These are phyloP conservation scores for Rhinoderma darwinii DNA, from an alignment of 2,113 vertebrate genomes.

Conservation along the genomic window DNA sequence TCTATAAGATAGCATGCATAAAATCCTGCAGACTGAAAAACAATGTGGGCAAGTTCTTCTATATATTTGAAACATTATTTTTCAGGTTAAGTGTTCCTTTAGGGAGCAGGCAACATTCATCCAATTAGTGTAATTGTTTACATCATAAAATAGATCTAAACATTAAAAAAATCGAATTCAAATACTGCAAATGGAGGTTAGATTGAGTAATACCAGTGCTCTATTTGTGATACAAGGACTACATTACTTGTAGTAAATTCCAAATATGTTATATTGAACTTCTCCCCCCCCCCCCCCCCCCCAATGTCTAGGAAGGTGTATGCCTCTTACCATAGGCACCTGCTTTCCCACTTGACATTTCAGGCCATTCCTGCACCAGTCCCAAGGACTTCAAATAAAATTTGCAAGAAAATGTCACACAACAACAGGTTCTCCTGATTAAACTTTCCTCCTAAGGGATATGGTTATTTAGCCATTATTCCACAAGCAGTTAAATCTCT, in stretches of 20 bases:
- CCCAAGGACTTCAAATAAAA: not conserved
- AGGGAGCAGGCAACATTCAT: too few species aligned
- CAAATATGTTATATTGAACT: not conserved
- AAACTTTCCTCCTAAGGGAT: conserved; percentile 8
- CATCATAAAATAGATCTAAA: too few species aligned
- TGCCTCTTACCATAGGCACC: not conserved
- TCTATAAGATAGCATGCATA: too few species aligned
- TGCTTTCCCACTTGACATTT: not conserved
- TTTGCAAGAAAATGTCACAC: conserved; percentile 14
- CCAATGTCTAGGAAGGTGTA: not conserved
- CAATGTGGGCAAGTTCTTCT: too few species aligned
- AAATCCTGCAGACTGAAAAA: too few species aligned
- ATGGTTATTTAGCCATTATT: conserved; percentile 22
- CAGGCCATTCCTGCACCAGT: not conserved
- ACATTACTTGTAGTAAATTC: not conserved
- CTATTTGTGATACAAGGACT: not conserved
- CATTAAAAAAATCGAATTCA: too few species aligned
- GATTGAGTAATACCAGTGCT: too few species aligned
- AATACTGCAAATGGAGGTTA: too few species aligned
- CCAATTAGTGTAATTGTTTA: too few species aligned
- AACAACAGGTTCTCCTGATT: conserved; percentile 4
- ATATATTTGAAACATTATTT: too few species aligned
- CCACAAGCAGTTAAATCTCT: conserved; percentile 39
- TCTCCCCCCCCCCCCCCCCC: not conserved
- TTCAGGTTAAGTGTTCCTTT: too few species aligned